Conservation (phyloP, 2,113 vertebrate genomes). For the Tetrao urogallus region DNA sequence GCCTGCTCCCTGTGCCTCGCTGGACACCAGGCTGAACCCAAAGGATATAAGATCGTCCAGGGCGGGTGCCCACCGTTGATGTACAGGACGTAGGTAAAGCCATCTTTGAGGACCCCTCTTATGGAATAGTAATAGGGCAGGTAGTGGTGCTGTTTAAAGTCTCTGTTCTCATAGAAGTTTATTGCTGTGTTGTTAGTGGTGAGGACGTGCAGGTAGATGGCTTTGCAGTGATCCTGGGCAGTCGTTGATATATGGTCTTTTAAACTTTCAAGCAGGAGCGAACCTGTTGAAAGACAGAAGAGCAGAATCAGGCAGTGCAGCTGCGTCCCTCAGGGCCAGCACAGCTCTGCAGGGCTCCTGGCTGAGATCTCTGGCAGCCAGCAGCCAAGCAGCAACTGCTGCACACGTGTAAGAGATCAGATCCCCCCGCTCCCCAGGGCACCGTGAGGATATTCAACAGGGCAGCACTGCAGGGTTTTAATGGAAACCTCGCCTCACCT, state of each 20-base stretch:
- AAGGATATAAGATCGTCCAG: conserved; percentile 99
- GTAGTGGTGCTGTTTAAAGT: conserved; percentile 99
- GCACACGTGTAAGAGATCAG: neutral
- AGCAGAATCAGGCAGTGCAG: neutral
- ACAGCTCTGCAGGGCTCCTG: neutral
- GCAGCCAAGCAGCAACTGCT: neutral
- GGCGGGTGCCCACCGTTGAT: conserved; percentile 97
- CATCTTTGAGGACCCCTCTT: conserved; percentile 96
- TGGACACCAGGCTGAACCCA: neutral
- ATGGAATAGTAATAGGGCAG: conserved; percentile 99
- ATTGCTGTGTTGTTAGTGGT: conserved; percentile 98
- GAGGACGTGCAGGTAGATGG: conserved; percentile 97
- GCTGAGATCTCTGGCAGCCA: neutral
- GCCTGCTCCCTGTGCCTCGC: neutral
- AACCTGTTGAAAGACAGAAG: conserved; percentile 79
- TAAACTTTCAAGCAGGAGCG: conserved; percentile 94
- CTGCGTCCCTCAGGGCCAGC: neutral
- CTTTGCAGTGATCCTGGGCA: conserved; percentile 98
- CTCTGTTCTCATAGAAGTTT: conserved; percentile 97
- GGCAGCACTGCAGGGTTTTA: neutral
- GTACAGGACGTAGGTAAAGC: conserved; percentile 98
- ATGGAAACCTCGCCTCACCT: neutral
- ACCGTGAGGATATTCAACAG: neutral
- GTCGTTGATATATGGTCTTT: conserved; percentile 98
- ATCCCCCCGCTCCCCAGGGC: neutral